phyloP scores from a whole-genome alignment of 2,113 vertebrate genomes.

The Ptilonorhynchus violaceus region DNA sequence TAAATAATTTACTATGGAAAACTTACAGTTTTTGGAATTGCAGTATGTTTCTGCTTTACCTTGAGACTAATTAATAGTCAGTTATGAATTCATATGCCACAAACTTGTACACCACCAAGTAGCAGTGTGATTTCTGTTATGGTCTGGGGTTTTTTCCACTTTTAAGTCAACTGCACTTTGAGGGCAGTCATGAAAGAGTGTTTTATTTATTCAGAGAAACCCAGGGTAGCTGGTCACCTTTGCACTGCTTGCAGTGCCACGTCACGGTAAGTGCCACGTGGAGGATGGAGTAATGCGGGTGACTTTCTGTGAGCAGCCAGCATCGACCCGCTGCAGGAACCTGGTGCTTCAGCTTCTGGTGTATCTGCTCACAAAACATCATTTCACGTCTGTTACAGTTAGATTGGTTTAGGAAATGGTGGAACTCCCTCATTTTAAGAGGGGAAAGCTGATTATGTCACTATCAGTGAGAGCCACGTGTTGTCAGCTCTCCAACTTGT shows the following conservation, averaged over 20 bases:
- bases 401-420: neutral
- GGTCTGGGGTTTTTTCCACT: neutral
- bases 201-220: neutral
- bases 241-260: neutral
- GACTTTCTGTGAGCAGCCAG: neutral
- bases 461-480: accelerated
- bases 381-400: neutral
- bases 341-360: accelerated
- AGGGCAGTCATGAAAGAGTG: neutral
- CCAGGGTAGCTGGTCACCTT: neutral
- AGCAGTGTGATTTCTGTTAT: neutral
- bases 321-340: neutral
- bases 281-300: neutral
- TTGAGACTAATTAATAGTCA: neutral
- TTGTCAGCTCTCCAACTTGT: neutral
- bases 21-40: neutral
- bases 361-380: neutral
- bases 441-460: neutral
- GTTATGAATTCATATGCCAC: accelerated
- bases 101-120: accelerated
- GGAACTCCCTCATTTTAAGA: neutral
- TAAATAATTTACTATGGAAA: neutral
- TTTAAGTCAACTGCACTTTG: neutral
- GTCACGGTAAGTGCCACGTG: accelerated
- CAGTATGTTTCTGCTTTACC: neutral